Evolutionary conservation across 2,888 invertebrate genomes (phyloP).

Genomic region (Ametastegia equiseti): DNA sequence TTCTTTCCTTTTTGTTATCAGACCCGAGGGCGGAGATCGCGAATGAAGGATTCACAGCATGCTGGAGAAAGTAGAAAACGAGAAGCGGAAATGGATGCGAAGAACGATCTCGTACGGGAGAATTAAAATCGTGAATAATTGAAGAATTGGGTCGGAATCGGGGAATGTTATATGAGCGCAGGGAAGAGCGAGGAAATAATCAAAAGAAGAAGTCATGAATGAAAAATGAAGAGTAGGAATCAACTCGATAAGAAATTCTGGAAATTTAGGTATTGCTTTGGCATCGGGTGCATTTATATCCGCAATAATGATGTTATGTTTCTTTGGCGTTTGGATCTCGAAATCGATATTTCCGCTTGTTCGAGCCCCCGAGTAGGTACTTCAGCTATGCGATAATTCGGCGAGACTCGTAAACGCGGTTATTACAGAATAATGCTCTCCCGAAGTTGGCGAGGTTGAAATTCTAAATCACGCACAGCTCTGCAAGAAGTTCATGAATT

Average conservation of each 20-base stretch:
- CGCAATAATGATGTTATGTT: neutral
- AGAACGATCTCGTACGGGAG: constrained; percentile 34
- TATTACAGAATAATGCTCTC: neutral
- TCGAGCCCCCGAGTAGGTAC: neutral
- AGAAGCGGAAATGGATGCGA: neutral
- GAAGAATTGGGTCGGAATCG: constrained; percentile 19
- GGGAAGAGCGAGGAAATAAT: neutral
- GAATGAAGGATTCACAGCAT: constrained; percentile 32
- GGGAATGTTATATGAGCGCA: constrained; percentile 1
- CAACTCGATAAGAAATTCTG: neutral
- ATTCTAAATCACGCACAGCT: constrained; percentile 5
- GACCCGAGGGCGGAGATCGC: neutral
- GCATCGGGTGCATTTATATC: neutral
- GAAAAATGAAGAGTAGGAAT: neutral
- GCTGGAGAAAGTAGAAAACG: constrained; percentile 27
- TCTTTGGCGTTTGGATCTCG: neutral
- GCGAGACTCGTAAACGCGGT: neutral
- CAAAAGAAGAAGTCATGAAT: neutral
- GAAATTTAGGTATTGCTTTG: neutral
- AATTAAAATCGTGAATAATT: constrained; percentile 50
- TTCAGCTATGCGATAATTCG: neutral
- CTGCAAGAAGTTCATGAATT: neutral
- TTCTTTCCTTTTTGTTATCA: no score
- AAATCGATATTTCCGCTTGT: neutral
- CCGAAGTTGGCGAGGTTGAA: neutral